A percentile compares a stretch with the other conserved stretches of the same genome.
Conservation (phyloP, 2,888 invertebrate genomes). For the Dicyrtoma fusca region DNA sequence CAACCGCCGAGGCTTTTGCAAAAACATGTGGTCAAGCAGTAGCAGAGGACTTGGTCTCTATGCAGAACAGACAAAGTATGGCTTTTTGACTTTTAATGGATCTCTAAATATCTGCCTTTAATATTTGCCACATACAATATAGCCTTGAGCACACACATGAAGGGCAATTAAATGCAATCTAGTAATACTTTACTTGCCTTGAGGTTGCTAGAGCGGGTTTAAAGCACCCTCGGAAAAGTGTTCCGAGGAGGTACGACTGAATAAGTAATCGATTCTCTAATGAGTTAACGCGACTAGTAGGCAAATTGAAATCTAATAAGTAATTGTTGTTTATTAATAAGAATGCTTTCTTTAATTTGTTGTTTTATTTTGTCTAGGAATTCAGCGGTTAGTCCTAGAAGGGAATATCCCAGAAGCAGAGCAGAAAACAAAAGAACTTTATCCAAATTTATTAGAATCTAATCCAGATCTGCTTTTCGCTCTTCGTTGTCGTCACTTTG, state of each 20-base stretch:
- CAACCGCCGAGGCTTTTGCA: conserved; percentile 93
- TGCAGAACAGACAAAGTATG: conserved; percentile 94
- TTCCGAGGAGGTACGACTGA: no score
- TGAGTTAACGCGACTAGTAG: no score
- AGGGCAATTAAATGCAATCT: no score
- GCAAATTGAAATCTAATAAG: no score
- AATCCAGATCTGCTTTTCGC: conserved; percentile 91
- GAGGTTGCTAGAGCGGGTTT: no score
- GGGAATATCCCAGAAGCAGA: conserved; percentile 97
- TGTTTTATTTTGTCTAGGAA: conserved; percentile 68
- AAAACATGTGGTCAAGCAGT: conserved; percentile 86
- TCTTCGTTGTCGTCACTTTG: conserved; percentile 97
- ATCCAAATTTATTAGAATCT: conserved; percentile 89
- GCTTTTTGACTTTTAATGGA: conserved; percentile 45
- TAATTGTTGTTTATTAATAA: no score
- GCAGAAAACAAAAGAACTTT: conserved; percentile 81
- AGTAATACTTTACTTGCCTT: no score
- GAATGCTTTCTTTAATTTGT: conserved; percentile 12
- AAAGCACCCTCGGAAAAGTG: no score
- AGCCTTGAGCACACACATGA: no score
- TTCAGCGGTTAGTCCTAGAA: conserved; percentile 85
- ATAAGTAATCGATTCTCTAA: no score
- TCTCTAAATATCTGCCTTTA: no score
- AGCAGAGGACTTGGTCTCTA: conserved; percentile 88
- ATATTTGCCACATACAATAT: no score